Evolutionary conservation across 1,140 invertebrate species (phyloP), one percentile per base, ranked within the genome.

Genomic region (Meloidogyne floridensis): DNA sequence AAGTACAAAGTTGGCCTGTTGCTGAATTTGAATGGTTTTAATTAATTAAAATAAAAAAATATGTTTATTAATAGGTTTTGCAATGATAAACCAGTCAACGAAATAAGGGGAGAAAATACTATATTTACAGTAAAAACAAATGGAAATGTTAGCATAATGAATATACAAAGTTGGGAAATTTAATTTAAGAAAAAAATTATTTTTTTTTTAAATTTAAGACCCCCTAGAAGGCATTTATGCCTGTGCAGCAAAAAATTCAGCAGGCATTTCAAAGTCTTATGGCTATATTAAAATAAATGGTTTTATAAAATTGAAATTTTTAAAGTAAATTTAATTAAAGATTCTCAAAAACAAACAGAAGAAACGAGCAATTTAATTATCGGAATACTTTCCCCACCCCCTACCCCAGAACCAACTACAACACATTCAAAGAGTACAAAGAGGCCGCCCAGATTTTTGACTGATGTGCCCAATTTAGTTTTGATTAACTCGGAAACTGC

Each of bases 251-350:
- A 51, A 71, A 47, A 72, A 84, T 76, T 69, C 84, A 75, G 88
- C 88, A 13, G 88, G 88, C 18, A 81, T 84, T 47, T 87, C 86
- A 73, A 90, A 87, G 20, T 87, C 84, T 70, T 89, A 89, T 81
- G 88, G 88, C 11, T 89, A 90, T 65, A 82, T 89, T 70, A 86
- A 84, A 53, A 80, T 89, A 5, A 84, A 84, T 71, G 86, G 87
- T 89, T 56, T 76, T 65, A 32, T 32, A 2, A 7, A 47, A 47
- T 47, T 47, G 6, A 47, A 47, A 18, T 54, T n/a, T 1, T 81
- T 53, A 10, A 51, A 42, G 18, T 65, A 32, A 75, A 6, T 65
- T 54, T 76, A n/a, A n/a, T 56, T 9, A 42, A 69, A 59, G 15
- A 72, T 72, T 18, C 7, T 32, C 65, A 53, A n/a, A 65, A 53